A percentile compares a stretch with the other conserved stretches of the same genome.
phyloP scores from a whole-genome alignment of 2,797 vertebrate species.

The Podargus strigoides region DNA sequence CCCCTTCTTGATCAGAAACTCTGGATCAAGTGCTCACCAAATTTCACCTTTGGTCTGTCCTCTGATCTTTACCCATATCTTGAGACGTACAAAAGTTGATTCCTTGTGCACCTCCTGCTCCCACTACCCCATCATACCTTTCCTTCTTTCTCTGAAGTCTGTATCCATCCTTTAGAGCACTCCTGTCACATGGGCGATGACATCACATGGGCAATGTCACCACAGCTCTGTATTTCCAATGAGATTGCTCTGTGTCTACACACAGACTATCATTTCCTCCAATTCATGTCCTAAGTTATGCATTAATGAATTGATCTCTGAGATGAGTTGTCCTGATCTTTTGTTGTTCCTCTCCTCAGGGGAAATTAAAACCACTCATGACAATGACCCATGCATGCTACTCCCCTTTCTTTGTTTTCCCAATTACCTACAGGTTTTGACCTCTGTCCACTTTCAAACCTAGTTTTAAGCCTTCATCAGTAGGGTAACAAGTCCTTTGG shows the following conservation, averaged over 20 bases:
- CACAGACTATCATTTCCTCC: neutral
- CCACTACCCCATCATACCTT: neutral
- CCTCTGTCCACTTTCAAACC: neutral
- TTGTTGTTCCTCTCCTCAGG: neutral
- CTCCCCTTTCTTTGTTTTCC: neutral
- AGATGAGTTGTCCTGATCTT: no score
- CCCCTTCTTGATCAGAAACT: neutral
- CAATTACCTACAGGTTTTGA: neutral
- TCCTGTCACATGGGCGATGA: neutral
- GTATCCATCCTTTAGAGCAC: neutral
- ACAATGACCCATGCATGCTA: neutral
- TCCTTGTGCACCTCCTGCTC: neutral
- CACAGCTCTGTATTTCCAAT: neutral
- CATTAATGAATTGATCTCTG: neutral
- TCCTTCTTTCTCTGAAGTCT: neutral
- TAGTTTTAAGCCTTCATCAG: neutral
- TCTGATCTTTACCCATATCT: neutral
- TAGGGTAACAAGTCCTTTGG: neutral
- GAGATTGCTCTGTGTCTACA: neutral
- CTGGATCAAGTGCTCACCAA: neutral
- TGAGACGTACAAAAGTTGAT: neutral
- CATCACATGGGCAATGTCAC: rapidly evolving
- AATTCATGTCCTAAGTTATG: neutral
- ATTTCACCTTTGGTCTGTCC: neutral
- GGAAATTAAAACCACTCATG: neutral